phyloP scores from a whole-genome alignment of 2,797 vertebrate genomes.

The Siniperca scherzeri region DNA sequence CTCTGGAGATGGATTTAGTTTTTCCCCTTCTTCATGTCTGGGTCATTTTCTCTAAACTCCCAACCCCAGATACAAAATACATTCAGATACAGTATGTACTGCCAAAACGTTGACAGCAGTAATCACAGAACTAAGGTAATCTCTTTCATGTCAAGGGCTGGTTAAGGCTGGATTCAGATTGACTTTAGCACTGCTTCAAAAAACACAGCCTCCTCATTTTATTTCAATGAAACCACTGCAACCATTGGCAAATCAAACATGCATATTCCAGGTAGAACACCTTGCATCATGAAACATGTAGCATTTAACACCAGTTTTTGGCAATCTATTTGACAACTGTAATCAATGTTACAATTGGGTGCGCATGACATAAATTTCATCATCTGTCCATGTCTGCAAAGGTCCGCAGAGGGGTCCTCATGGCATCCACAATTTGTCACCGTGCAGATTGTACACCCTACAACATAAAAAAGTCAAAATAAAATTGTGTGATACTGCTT shows the following conservation, averaged over 20 bases:
- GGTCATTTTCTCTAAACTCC: background rate
- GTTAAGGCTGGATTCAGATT: background rate
- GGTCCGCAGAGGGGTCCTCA: too few species aligned
- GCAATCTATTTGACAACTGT: too few species aligned
- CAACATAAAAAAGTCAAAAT: too few species aligned
- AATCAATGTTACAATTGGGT: too few species aligned
- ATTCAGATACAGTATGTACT: background rate
- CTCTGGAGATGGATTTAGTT: background rate
- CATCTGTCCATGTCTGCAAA: too few species aligned
- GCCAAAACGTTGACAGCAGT: background rate
- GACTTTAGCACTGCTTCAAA: background rate
- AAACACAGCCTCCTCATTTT: too few species aligned
- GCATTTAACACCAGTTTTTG: too few species aligned
- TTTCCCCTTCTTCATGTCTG: background rate
- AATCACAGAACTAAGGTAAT: background rate
- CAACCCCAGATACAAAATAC: too few species aligned
- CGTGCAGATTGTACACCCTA: too few species aligned
- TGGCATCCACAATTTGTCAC: too few species aligned
- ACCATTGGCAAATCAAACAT: background rate
- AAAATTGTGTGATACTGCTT: too few species aligned
- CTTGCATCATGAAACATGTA: background rate
- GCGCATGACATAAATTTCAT: too few species aligned
- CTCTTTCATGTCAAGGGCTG: background rate
- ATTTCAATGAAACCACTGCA: background rate
- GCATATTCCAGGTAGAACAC: background rate